A percentile compares a stretch with the other conserved stretches of the same genome.
phyloP scores from a whole-genome alignment of 2,113 vertebrate genomes.

The Ciconia stormi region DNA sequence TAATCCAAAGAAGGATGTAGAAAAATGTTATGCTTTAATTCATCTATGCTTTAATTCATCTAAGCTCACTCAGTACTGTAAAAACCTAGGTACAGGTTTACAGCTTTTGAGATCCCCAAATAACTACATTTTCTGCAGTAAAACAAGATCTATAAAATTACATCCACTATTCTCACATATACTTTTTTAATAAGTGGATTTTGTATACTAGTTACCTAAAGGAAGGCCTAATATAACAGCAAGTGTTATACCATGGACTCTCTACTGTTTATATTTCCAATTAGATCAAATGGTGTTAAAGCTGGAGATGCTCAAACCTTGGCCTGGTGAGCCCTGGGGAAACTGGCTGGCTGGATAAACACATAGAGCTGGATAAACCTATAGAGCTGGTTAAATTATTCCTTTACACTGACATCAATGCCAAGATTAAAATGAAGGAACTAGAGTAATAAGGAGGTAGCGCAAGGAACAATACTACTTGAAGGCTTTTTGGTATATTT shows the following conservation, averaged over 20 bases:
- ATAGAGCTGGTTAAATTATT: background rate
- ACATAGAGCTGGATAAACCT: background rate
- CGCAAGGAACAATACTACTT: background rate
- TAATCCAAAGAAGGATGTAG: background rate
- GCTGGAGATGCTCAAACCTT: background rate
- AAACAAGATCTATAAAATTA: constrained; percentile 54
- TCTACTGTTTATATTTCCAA: background rate
- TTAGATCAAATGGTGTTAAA: background rate
- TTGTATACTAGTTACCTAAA: background rate
- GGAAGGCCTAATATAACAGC: background rate
- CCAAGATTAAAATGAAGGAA: background rate
- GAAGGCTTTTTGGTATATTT: background rate
- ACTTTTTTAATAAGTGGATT: background rate
- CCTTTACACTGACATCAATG: background rate
- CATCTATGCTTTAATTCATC: constrained; percentile 48
- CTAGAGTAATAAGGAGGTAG: background rate
- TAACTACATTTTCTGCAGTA: constrained; percentile 36
- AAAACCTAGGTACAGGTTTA: constrained; percentile 31
- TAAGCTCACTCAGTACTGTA: background rate
- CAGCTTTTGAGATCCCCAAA: constrained; percentile 11
- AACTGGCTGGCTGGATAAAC: background rate
- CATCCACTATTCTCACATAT: background rate
- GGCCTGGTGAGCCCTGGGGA: background rate
- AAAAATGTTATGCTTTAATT: constrained; percentile 55
- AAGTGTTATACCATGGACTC: background rate